Evolutionary conservation across 2,888 invertebrate species (phyloP).

Genomic region (Calliopum simillimum): DNA sequence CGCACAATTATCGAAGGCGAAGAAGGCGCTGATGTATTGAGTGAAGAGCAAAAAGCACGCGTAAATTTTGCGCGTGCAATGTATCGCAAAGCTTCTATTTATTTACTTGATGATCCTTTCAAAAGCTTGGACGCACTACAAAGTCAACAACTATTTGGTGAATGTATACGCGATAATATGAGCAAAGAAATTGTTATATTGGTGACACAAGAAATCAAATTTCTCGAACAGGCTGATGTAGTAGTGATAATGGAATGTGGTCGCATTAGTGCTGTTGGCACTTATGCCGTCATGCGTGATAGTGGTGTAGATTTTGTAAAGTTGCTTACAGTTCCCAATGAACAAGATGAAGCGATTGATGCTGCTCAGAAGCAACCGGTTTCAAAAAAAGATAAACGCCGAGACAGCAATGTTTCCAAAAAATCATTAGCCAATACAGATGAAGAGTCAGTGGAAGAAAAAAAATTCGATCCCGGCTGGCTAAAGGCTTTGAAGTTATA

Average conservation of each 20-base stretch:
- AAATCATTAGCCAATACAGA: slow-evolving; percentile 69
- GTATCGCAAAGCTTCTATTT: slow-evolving; percentile 87
- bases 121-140: slow-evolving; percentile 94
- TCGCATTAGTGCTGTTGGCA: slow-evolving; percentile 71
- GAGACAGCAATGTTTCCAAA: slow-evolving; percentile 63
- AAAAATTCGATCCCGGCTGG: slow-evolving; percentile 74
- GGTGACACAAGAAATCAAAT: slow-evolving; percentile 88
- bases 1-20: slow-evolving; percentile 75
- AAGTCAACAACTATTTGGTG: slow-evolving; percentile 87
- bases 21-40: slow-evolving; percentile 85
- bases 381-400: slow-evolving; percentile 60
- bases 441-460: slow-evolving; percentile 66
- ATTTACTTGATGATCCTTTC: slow-evolving; percentile 90
- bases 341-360: slow-evolving; percentile 60
- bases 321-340: slow-evolving; percentile 72
- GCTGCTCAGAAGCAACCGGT: slow-evolving; percentile 47
- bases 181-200: slow-evolving; percentile 78
- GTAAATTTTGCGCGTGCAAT: slow-evolving; percentile 89
- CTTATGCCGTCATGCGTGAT: slow-evolving; percentile 78
- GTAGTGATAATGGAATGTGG: slow-evolving; percentile 67
- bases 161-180: slow-evolving; percentile 68
- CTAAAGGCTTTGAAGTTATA: slow-evolving; percentile 72
- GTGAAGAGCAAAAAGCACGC: slow-evolving; percentile 89
- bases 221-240: slow-evolving; percentile 75
- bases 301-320: slow-evolving; percentile 84